A percentile compares a stretch with the other conserved stretches of the same genome.
Conservation (phyloP, 2,113 vertebrate genomes). For the Progne subis region DNA sequence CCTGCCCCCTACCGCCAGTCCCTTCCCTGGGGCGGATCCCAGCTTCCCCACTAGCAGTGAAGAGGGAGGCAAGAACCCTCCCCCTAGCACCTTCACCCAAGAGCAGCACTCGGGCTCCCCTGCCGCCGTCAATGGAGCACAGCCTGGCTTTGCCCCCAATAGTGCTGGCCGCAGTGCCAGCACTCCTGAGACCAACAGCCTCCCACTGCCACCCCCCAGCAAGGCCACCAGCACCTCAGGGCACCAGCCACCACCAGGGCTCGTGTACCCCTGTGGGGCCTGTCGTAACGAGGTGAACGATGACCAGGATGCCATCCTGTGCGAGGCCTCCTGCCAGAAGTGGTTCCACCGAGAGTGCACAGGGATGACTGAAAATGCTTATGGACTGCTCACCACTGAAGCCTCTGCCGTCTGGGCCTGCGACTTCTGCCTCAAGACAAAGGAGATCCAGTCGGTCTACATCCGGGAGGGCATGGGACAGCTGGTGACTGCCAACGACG, state of each 20-base stretch:
- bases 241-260: constrained; percentile 74
- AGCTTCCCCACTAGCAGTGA: constrained; percentile 64
- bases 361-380: constrained; percentile 94
- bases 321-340: constrained; percentile 95
- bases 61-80: constrained; percentile 73
- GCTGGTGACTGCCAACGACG: constrained; percentile 92
- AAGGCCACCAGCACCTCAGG: constrained; percentile 12
- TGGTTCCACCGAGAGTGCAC: constrained; percentile 99
- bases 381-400: constrained; percentile 93
- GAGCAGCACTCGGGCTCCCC: constrained; percentile 75
- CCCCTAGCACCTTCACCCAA: constrained; percentile 59
- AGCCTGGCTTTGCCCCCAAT: constrained; percentile 58
- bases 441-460: constrained; percentile 97
- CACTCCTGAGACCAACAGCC: constrained; percentile 79
- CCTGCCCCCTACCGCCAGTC: constrained; percentile 82
- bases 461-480: constrained; percentile 94
- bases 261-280: constrained; percentile 92
- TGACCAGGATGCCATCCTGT: constrained; percentile 96
- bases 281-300: constrained; percentile 94
- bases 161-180: constrained; percentile 57
- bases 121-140: constrained; percentile 74
- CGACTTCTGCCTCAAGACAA: constrained; percentile 97
- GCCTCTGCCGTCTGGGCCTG: constrained; percentile 96
- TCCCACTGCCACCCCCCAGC: background rate
- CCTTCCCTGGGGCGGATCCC: constrained; percentile 78